Conservation (phyloP, 2,797 vertebrate genomes). For the Tadarida brasiliensis region DNA sequence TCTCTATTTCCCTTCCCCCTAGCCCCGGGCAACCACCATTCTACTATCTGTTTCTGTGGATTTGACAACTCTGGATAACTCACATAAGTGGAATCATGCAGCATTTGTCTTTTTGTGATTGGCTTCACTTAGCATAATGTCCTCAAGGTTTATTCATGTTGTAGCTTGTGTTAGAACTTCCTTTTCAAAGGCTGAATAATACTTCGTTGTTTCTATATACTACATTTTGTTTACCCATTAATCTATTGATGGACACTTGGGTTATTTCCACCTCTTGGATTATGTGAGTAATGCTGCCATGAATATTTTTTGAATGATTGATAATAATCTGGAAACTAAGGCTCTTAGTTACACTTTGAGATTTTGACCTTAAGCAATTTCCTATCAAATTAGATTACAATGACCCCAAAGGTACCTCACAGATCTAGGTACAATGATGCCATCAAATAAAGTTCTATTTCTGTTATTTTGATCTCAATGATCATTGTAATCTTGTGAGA, state of each 20-base stretch:
- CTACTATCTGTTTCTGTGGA: neutral
- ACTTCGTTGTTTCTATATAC: neutral
- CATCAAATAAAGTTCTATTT: neutral
- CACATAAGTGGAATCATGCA: neutral
- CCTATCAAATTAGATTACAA: neutral
- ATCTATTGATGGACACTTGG: neutral
- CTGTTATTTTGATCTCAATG: neutral
- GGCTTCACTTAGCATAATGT: neutral
- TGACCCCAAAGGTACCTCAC: neutral
- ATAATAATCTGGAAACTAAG: neutral
- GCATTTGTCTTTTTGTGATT: neutral
- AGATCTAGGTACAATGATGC: neutral
- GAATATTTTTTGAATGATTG: slow-evolving; percentile 11
- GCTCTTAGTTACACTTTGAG: neutral
- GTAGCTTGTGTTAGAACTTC: neutral
- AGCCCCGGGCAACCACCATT: neutral
- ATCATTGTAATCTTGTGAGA: neutral
- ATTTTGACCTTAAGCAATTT: neutral
- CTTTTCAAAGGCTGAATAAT: neutral
- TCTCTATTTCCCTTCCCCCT: neutral
- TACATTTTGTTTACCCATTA: neutral
- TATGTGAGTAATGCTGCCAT: neutral
- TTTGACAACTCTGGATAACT: neutral
- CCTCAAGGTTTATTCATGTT: neutral
- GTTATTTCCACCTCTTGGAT: neutral